Percentiles rank a stretch among this genome's conserved stretches.
phyloP scores from a whole-genome alignment of 2,113 vertebrate genomes.

The Brachypteracias leptosomus region DNA sequence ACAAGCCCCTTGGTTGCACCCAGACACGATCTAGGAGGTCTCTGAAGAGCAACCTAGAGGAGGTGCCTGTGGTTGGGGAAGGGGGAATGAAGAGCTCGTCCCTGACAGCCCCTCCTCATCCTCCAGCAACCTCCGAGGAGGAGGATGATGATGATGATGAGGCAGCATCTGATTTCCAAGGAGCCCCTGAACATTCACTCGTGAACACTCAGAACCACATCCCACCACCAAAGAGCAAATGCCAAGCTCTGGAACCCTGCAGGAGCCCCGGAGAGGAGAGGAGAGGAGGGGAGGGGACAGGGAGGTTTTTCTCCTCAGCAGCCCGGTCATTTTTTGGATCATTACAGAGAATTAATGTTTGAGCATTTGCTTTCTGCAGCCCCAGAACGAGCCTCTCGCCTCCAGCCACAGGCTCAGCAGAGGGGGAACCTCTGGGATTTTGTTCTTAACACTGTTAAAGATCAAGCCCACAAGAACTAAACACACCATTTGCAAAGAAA shows the following conservation, averaged over 20 bases:
- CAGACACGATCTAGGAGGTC: background rate
- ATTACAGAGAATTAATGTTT: background rate
- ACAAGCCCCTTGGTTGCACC: fast-evolving
- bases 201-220: background rate
- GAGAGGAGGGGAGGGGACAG: background rate
- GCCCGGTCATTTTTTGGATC: background rate
- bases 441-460: background rate
- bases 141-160: background rate
- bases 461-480: background rate
- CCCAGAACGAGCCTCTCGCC: fast-evolving
- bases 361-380: background rate
- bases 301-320: background rate
- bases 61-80: background rate
- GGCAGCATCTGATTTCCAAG: background rate
- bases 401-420: fast-evolving
- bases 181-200: fast-evolving
- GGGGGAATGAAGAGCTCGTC: fast-evolving
- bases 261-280: background rate
- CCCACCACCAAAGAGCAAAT: fast-evolving
- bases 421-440: background rate
- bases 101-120: background rate
- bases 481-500: background rate
- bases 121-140: background rate
- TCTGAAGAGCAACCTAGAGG: background rate
- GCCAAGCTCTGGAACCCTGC: background rate